These are phyloP conservation scores for Thomomys bottae DNA, from an alignment of 2,113 vertebrate species.

Conservation along the genomic window DNA sequence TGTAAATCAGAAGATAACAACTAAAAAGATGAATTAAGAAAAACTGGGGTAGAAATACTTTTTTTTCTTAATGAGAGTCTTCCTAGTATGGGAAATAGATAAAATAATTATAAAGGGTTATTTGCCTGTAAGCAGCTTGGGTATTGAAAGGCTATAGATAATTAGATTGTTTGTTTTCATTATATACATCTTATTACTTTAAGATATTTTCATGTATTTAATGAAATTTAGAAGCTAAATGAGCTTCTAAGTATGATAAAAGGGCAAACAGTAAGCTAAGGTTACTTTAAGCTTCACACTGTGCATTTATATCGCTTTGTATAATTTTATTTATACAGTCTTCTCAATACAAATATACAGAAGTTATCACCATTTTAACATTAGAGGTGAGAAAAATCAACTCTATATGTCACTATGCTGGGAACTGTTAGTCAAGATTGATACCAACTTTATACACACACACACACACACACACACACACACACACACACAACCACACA, in stretches of 20 bases:
- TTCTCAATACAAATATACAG: not conserved
- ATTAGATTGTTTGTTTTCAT: not conserved
- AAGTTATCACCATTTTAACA: not conserved
- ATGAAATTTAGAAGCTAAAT: slow-evolving; percentile 15
- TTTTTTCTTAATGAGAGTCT: not conserved
- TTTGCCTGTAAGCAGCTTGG: not conserved
- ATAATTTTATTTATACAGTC: not conserved
- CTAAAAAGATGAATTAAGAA: not conserved
- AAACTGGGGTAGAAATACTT: not conserved
- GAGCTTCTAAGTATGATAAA: not conserved
- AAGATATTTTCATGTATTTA: not conserved
- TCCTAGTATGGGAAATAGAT: not conserved
- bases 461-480: too few relatives aligned
- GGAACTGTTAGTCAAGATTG: not conserved
- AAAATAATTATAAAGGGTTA: slow-evolving; percentile 22
- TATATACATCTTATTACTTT: not conserved
- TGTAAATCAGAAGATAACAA: not conserved
- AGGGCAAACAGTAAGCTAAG: not conserved
- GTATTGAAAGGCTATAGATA: not conserved
- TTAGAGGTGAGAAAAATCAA: not conserved
- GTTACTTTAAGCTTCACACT: not conserved
- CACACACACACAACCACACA: not conserved
- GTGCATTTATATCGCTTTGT: not conserved
- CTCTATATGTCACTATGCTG: not conserved
- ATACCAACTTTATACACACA: not conserved